Percentiles rank a stretch among this genome's conserved stretches.
Evolutionary conservation across 92 coral and sea anemone species (phyloP).

Genomic region (Heliopora coerulea): DNA sequence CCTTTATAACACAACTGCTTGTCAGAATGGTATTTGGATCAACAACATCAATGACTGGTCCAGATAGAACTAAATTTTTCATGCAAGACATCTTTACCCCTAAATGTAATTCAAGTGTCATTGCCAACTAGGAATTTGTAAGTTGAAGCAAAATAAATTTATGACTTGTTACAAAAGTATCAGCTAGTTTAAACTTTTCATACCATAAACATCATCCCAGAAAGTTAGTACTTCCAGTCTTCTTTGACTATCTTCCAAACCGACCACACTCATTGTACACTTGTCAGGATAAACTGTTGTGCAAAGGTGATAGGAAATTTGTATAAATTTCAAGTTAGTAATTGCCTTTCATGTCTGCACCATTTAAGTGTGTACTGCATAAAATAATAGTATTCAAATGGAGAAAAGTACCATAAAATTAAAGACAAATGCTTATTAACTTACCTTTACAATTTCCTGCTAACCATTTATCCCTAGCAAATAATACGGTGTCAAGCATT

Average conservation of each 20-base stretch:
- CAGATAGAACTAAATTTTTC: constrained; percentile 74
- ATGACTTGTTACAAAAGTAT: too few species aligned
- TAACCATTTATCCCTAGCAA: constrained; percentile 94
- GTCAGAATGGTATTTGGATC: constrained; percentile 70
- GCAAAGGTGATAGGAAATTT: too few species aligned
- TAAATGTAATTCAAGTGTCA: constrained; percentile 10
- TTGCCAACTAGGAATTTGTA: not conserved
- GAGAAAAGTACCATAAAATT: not conserved
- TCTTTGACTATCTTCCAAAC: constrained; percentile 60
- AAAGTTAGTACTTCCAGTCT: constrained; percentile 60
- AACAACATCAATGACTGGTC: constrained; percentile 73
- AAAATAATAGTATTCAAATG: not conserved
- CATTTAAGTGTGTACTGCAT: too few species aligned
- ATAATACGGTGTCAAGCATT: constrained; percentile 89
- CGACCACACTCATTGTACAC: constrained; percentile 79
- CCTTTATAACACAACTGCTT: constrained; percentile 65
- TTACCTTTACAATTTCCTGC: constrained; percentile 72
- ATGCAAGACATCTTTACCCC: constrained; percentile 96
- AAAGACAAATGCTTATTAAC: not conserved
- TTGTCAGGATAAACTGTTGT: constrained; percentile 90
- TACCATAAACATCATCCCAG: constrained; percentile 96
- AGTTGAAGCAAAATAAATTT: too few species aligned
- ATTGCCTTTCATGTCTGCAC: too few species aligned
- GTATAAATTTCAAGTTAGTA: too few species aligned
- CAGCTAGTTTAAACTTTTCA: not conserved